Base-by-base conservation (phyloP, 2,113 vertebrate genomes). In the Phasianus colchicus region DNA sequence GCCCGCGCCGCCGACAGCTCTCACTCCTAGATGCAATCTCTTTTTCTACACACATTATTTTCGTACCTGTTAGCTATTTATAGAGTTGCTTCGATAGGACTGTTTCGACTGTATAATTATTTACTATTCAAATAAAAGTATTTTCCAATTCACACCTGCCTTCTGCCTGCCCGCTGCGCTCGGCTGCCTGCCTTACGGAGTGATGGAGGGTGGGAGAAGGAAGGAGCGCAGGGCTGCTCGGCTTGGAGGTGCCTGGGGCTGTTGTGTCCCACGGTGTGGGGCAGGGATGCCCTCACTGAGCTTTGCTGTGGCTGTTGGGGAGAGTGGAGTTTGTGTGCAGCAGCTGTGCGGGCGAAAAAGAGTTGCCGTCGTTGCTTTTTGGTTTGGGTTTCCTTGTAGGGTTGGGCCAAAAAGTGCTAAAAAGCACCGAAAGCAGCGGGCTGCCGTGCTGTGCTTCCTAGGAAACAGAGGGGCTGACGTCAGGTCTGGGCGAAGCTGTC, bases 41-140 rank as follows among this genome's bases (percentile, higher is more conserved):
- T 99, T 99, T 96, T 99, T 99, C 98, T 99, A 99, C 98, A 99
- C 98, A 99, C 98, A 99, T 99, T 99, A 99, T 99, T 99, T 99
- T 99, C 99, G 98, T 99, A 99, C 99, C 98, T 99, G 99, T 99
- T 99, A 99, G 99, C 99, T 99, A 98, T 99, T 99, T 99, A 99
- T 98, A 98, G 99, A 99, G 98, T 98, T 98, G 99, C 99, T 99
- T 99, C 98, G 85, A 99, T 99, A 99, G 99, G 99, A 99, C 98
- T 99, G 99, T 99, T 98, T 97, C 98, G 97, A 99, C 98, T 98
- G 99, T 99, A 98, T 99, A 98, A 98, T 98, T 98, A 99, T 99
- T 99, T 98, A 98, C 98, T 99, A 98, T 98, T 98, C 96, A 98
- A 99, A 99, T 98, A 98, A 99, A 99, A 98, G 16, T 99, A 99